Base-by-base conservation (phyloP, 2,888 invertebrate genomes). In the Eupelmus urozonus region DNA sequence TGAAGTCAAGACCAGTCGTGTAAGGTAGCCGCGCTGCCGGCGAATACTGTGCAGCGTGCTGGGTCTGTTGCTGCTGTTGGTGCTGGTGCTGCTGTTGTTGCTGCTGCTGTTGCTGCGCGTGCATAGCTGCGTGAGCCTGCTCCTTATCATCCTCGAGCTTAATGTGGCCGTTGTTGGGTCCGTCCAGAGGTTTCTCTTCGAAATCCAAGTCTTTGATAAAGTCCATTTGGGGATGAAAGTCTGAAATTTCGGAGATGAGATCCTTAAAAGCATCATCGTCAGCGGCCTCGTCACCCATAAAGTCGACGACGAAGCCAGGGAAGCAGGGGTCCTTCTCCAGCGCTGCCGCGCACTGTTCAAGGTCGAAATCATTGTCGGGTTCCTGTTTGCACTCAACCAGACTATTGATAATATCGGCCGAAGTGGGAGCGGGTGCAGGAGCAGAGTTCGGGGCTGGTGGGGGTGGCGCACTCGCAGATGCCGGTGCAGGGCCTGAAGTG, bases 181-280 rank as follows among this genome's bases (percentile, higher is more conserved):
- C 70, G 2, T 59, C 51, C 13, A 70, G 59, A 1, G 69, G 65
- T 85, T 91, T 92, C 82, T 92, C 92, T 82, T 96, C 96, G 87
- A 96, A 96, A 84, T 93, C 93, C 83, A 93, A 93, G 87, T 96
- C 95, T 84, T 94, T 94, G 93, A 96, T 95, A 85, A 96, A 94
- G 87, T 96, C 96, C 72, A 79, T 76, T 20, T 79, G 79, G 3
- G 95, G 94, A 89, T 93, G 92, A 84, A 95, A 94, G 86, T 95
- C 96, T 78, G 95, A 95, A 87, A 97, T 95, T 90, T 96, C 96
- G 29, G 95, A 95, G 83, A 97, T 96, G 85, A 97, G 93, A 89
- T 96, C 96, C 89, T 96, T 96, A 88, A 97, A 95, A 57, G 94
- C 94, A 84, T 94, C 94, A 86, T 95, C 96, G 85, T 94, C 94